Evolutionary conservation across 2,888 invertebrate species (phyloP), one percentile per base, ranked within the genome.

Genomic region (Fabriciana adippe): DNA sequence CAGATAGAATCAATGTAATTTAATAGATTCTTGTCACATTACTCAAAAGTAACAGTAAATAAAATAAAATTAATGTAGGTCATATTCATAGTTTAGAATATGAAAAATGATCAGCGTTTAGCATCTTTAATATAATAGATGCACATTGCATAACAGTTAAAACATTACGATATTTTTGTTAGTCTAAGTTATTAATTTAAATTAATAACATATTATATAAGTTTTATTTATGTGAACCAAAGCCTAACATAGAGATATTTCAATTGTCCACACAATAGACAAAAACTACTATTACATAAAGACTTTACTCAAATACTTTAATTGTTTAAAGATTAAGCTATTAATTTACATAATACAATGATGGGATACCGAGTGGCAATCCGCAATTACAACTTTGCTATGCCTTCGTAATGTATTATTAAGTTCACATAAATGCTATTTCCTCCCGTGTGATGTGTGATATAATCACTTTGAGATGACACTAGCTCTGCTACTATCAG

Each of bases 341-440:
- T 26, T 26, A 59, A 48, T 48, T 59, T 48, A 48, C 47, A 48
- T 31, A 55, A 55, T 59, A 13, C 6, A 4, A 48, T 48, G 48
- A 59, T 16, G 8, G 48, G 48, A 26, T 59, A 16, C n/a, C 16
- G 31, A 31, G 59, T n/a, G 48, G 59, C n/a, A 16, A 5, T 47
- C 48, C 26, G 48, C 48, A 48, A 59, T 59, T 74, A 74, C 54
- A 62, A 57, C 63, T 76, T 71, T 61, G 75, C 59, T 74, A 67
- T 68, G 72, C 72, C 54, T 55, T 68, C 64, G 57, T 69, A 70
- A 72, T 69, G 67, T 53, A 45, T 50, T n/a, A 51, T 55, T 47
- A 61, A 55, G 18, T 64, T 55, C 45, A 16, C 31, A 64, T 66
- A 45, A 53, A 62, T 41, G 15, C 18, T 61, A 31, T 41, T 61